Conservation (phyloP, 2,888 invertebrate species). For the Phyllotreta cruciferae region DNA sequence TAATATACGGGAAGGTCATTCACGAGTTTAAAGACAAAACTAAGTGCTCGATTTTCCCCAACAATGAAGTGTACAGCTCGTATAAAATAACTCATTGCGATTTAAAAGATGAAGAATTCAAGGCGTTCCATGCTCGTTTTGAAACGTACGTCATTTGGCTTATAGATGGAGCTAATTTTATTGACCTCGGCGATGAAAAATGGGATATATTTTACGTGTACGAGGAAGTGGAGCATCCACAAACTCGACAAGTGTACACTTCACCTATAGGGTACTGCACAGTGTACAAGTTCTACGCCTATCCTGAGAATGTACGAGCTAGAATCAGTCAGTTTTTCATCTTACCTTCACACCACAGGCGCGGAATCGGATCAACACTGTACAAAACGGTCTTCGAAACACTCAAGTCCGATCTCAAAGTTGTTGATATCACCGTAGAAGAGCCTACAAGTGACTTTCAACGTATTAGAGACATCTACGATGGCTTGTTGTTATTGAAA, state of each 20-base stretch:
- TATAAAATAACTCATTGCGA: conserved; percentile 87
- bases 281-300: conserved; percentile 94
- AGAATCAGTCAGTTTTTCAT: conserved; percentile 93
- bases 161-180: conserved; percentile 94
- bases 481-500: conserved; percentile 43
- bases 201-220: conserved; percentile 90
- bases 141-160: conserved; percentile 95
- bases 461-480: conserved; percentile 75
- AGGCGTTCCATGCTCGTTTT: conserved; percentile 80
- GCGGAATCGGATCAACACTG: conserved; percentile 84
- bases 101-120: conserved; percentile 74
- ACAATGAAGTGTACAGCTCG: conserved; percentile 46
- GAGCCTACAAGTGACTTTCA: conserved; percentile 93
- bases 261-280: conserved; percentile 89
- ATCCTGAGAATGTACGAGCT: conserved; percentile 85
- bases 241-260: conserved; percentile 66
- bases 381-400: conserved; percentile 58
- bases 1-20: conserved; percentile 51
- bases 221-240: conserved; percentile 70
- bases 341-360: conserved; percentile 88
- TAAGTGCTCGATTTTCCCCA: conserved; percentile 37
- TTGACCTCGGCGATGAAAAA: conserved; percentile 89
- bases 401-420: conserved; percentile 59
- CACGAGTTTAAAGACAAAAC: conserved; percentile 41
- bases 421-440: conserved; percentile 85